Percentiles rank a stretch among this genome's conserved stretches.
Conservation (phyloP, 2,113 vertebrate genomes). For the Oenanthe oenanthe region DNA sequence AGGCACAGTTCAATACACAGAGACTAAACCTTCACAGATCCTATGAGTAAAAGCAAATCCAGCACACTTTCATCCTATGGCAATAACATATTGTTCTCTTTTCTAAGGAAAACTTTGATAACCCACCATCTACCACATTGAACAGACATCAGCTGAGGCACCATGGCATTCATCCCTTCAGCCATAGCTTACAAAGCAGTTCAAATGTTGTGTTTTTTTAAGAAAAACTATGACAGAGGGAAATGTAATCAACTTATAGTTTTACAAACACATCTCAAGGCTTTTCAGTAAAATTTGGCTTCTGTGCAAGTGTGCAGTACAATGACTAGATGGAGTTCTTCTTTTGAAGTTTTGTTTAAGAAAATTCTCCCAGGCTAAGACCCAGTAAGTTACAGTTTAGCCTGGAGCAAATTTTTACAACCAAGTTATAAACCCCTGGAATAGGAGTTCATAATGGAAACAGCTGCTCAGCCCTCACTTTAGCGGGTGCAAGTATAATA, state of each 20-base stretch:
- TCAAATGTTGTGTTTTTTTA: not conserved
- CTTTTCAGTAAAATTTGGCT: slow-evolving; percentile 47
- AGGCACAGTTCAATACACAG: not conserved
- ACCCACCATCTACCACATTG: not conserved
- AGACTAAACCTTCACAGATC: not conserved
- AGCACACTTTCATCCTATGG: not conserved
- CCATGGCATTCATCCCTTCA: not conserved
- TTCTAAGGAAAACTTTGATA: not conserved
- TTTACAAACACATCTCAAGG: slow-evolving; percentile 26
- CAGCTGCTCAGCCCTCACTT: slow-evolving; percentile 78
- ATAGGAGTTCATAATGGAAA: slow-evolving; percentile 82
- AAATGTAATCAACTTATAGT: slow-evolving; percentile 25
- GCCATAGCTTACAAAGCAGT: not conserved
- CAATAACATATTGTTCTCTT: not conserved
- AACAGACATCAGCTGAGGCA: slow-evolving; percentile 13
- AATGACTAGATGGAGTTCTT: slow-evolving; percentile 60
- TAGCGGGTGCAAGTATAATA: slow-evolving; percentile 72
- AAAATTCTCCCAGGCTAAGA: slow-evolving; percentile 77
- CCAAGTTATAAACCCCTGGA: slow-evolving; percentile 81
- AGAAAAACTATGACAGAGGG: not conserved
- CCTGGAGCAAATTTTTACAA: slow-evolving; percentile 78
- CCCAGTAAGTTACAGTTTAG: slow-evolving; percentile 70
- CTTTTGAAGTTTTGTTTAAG: slow-evolving; percentile 64
- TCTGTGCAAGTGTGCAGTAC: slow-evolving; percentile 35
- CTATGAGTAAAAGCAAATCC: not conserved